Evolutionary conservation across 1,140 invertebrate genomes (phyloP).

Genomic region (Panagrolaimus sp.): DNA sequence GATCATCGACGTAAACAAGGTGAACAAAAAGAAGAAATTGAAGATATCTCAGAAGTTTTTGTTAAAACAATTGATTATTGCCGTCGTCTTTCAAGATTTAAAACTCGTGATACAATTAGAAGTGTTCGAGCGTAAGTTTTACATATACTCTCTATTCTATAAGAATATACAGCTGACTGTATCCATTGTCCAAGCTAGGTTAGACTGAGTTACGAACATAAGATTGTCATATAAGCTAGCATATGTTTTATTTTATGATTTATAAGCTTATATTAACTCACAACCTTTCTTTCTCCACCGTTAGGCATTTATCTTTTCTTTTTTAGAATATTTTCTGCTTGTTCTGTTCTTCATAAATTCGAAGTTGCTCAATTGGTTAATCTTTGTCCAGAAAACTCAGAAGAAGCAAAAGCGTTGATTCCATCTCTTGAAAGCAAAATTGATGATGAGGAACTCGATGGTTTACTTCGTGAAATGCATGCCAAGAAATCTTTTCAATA

Average conservation of each 20-base stretch:
- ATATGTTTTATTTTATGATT: no score
- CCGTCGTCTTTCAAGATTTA: slow-evolving; percentile 81
- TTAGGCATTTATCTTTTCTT: no score
- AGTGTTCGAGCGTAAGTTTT: slow-evolving; percentile 68
- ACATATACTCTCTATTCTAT: neutral
- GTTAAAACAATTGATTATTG: slow-evolving; percentile 95
- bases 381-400: slow-evolving; percentile 81
- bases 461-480: slow-evolving; percentile 33
- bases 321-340: slow-evolving; percentile 69
- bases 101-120: slow-evolving; percentile 94
- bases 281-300: no score
- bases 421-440: slow-evolving; percentile 44
- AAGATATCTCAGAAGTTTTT: slow-evolving; percentile 82
- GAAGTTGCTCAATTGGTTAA: slow-evolving; percentile 94
- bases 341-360: slow-evolving; percentile 95
- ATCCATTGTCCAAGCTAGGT: no score
- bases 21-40: slow-evolving; percentile 83
- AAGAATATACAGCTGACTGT: no score
- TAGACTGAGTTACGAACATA: no score
- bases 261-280: no score
- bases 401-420: slow-evolving; percentile 51
- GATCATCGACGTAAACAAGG: slow-evolving; percentile 95
- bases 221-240: no score
- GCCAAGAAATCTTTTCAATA: slow-evolving; percentile 48
- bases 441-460: slow-evolving; percentile 42